Percentiles rank a stretch among this genome's conserved stretches.
These are phyloP conservation scores for Elymnias hypermnestra DNA, from an alignment of 1,140 invertebrate species.

Conservation along the genomic window DNA sequence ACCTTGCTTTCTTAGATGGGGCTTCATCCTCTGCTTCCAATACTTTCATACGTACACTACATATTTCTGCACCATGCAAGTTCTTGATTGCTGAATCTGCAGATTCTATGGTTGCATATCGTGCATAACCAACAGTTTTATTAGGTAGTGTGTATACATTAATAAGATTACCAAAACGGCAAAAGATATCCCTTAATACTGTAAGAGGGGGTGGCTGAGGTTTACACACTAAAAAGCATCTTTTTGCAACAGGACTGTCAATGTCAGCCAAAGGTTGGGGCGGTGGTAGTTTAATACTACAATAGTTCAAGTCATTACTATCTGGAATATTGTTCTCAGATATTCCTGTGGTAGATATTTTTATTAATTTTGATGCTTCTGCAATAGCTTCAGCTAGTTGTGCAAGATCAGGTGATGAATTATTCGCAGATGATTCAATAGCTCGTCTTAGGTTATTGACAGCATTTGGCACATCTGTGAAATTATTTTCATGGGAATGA, in stretches of 20 bases:
- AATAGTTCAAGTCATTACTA: conserved; percentile 47
- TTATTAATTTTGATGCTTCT: conserved; percentile 55
- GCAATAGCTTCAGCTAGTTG: conserved; percentile 51
- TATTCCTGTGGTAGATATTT: conserved; percentile 44
- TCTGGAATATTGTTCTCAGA: conserved; percentile 32
- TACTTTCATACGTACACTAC: conserved; percentile 54
- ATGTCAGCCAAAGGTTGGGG: conserved; percentile 83
- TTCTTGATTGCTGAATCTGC: conserved; percentile 79
- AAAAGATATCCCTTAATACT: conserved; percentile 91
- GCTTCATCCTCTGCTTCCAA: conserved; percentile 48
- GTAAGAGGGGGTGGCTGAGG: conserved; percentile 87
- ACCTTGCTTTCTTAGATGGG: conserved; percentile 38
- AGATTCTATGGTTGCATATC: conserved; percentile 86
- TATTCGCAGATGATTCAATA: conserved; percentile 31
- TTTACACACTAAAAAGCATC: conserved; percentile 84
- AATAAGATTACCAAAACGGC: conserved; percentile 92
- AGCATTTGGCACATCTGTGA: conserved; percentile 33
- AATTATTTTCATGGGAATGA: conserved; percentile 33
- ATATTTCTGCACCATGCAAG: conserved; percentile 56
- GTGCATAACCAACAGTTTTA: conserved; percentile 93
- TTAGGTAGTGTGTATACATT: conserved; percentile 93
- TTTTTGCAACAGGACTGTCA: conserved; percentile 45
- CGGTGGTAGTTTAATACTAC: conserved; percentile 82
- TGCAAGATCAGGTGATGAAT: conserved; percentile 43
- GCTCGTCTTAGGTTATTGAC: conserved; percentile 41